Evolutionary conservation across 2,797 vertebrate genomes (phyloP), one percentile per base, ranked within the genome.

Genomic region (Cyprinella venusta): DNA sequence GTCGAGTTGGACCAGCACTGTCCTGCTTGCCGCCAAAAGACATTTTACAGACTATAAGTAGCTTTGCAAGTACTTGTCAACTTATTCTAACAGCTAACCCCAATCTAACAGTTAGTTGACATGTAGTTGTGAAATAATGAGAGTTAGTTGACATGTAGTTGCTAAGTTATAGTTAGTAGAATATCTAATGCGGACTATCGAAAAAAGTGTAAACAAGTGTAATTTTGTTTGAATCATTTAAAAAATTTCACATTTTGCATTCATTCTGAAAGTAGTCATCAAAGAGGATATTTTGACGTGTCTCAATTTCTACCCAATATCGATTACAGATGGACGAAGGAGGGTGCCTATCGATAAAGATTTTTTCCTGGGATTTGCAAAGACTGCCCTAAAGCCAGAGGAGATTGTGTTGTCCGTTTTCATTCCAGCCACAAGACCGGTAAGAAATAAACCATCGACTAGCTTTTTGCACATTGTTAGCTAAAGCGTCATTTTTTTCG

Each of bases 351-450:
- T 97, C 50, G 86, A 95, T 52, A 92, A 94, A 69, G 89, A 95
- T 76, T 98, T 98, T 91, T 96, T 94, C 50, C 84, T 93, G 56
- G 92, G 94, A 7, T 90, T 93, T 85, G 92, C 93, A n/a, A 95
- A 92, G 87, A 95, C 94, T 8, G 52, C 88, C 67, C 88, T 97
- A 81, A 91, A 86, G 70, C 92, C 93, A 0, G 94, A 96, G 9
- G 97, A 98, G 76, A 77, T 97, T 2, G 82, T 96, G 6, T 59
- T 96, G 13, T 97, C 96, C 0, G 92, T 97, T 68, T 92, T 93
- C 72, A 93, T 98, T 80, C 96, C 96, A 0, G 86, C 94, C 89
- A 95, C 97, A 63, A 94, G 72, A 86, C 94, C 95, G 93, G 97
- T 98, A 87, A 89, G 88, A 64, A 10, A 63, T 82, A 0, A 48